These are phyloP conservation scores for human (Homo sapiens) DNA, from an alignment of 2,113 vertebrate genomes.

Conservation along the genomic window DNA sequence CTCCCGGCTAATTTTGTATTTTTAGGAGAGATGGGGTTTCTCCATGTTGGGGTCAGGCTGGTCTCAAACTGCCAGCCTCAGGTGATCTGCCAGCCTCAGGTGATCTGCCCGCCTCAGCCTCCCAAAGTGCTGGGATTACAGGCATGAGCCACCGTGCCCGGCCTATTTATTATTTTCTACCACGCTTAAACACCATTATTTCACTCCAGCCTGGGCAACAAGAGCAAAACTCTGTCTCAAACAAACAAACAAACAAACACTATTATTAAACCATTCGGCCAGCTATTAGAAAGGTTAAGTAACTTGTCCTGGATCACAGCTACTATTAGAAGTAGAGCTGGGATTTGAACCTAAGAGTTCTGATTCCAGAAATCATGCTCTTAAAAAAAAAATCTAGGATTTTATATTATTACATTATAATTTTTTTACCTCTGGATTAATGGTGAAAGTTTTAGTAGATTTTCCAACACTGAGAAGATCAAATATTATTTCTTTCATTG, in stretches of 20 bases:
- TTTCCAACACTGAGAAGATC: slow-evolving; percentile 99
- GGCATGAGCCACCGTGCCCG: no score
- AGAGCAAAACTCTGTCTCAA: no score
- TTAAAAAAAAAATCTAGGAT: background rate
- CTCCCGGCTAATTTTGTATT: no score
- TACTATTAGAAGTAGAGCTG: background rate
- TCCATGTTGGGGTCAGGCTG: no score
- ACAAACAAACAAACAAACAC: background rate
- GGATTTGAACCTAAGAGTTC: background rate
- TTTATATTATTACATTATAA: background rate
- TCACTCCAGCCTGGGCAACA: no score
- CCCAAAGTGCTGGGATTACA: no score
- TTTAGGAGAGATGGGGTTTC: no score
- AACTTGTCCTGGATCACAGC: background rate
- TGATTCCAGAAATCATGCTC: background rate
- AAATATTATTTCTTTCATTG: slow-evolving; percentile 99
- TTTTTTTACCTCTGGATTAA: slow-evolving; percentile 96
- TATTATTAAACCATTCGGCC: background rate
- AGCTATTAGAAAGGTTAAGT: background rate
- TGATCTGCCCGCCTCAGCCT: no score
- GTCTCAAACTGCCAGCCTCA: no score
- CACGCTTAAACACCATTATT: background rate
- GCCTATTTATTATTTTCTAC: background rate
- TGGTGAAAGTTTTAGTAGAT: slow-evolving; percentile 98
- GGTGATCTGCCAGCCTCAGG: no score